Evolutionary conservation across 2,888 invertebrate species (phyloP).

Genomic region (Melieria picta): DNA sequence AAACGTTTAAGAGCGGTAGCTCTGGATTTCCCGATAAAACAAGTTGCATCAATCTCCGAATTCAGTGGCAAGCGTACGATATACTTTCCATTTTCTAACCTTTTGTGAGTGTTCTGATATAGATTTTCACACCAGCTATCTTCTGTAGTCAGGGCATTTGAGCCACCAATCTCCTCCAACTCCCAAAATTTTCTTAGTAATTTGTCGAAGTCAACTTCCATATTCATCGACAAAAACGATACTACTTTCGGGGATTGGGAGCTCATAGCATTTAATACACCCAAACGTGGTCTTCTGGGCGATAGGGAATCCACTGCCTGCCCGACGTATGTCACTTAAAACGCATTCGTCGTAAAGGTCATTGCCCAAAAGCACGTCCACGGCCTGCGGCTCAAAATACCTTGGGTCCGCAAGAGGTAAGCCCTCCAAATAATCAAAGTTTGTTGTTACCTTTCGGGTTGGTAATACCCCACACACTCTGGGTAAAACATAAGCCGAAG

Average conservation of each 20-base stretch:
- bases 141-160: not conserved
- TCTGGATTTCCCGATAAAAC: slow-evolving; percentile 17
- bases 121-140: slow-evolving; percentile 21
- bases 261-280: not conserved
- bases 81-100: slow-evolving; percentile 16
- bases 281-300: slow-evolving; percentile 28
- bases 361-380: slow-evolving; percentile 29
- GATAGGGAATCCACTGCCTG: slow-evolving; percentile 13
- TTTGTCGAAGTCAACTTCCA: slow-evolving; percentile 10
- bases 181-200: slow-evolving; percentile 27
- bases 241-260: not conserved
- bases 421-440: not conserved
- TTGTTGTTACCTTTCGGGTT: not conserved
- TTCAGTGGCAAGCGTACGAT: slow-evolving; percentile 20
- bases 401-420: slow-evolving; percentile 27
- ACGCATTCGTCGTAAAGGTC: slow-evolving; percentile 24
- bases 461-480: slow-evolving; percentile 6
- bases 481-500: slow-evolving; percentile 18
- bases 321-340: slow-evolving; percentile 12
- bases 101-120: slow-evolving; percentile 16
- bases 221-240: slow-evolving; percentile 12
- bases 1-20: slow-evolving; percentile 30
- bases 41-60: slow-evolving; percentile 7
- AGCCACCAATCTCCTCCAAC: not conserved
- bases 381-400: slow-evolving; percentile 23